Conservation (phyloP, 2,888 invertebrate species). For the Eudemis profundana region DNA sequence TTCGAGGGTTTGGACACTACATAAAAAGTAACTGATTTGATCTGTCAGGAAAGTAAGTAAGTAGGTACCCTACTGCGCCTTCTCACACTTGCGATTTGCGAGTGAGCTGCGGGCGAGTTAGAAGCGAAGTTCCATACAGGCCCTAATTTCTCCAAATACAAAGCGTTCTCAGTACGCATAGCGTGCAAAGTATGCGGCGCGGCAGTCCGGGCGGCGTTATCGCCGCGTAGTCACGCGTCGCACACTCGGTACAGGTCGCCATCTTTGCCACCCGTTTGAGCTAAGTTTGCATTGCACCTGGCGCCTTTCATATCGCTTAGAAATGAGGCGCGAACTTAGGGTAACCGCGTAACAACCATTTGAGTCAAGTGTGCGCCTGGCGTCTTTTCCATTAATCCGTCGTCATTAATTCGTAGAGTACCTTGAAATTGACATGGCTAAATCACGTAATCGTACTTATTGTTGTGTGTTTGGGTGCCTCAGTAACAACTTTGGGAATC, state of each 20-base stretch:
- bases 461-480: neutral
- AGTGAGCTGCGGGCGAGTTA: too few relatives aligned
- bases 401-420: too few relatives aligned
- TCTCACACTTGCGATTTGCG: too few relatives aligned
- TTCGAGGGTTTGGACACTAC: too few relatives aligned
- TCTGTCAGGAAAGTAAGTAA: too few relatives aligned
- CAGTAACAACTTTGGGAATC: neutral
- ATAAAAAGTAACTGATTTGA: too few relatives aligned
- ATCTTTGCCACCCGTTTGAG: neutral
- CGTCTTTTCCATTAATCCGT: too few relatives aligned
- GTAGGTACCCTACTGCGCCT: too few relatives aligned
- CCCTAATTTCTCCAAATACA: too few relatives aligned
- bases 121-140: too few relatives aligned
- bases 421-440: neutral
- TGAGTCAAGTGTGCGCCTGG: too few relatives aligned
- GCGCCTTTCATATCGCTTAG: neutral
- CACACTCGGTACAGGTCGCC: neutral
- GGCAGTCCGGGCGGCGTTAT: neutral
- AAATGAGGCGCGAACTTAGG: neutral
- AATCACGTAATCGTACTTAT: neutral
- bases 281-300: too few relatives aligned
- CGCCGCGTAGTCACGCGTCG: neutral
- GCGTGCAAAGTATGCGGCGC: neutral
- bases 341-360: neutral
- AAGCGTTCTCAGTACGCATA: neutral